Conservation (phyloP, 2,113 vertebrate genomes). For the Formicarius rufipectus region DNA sequence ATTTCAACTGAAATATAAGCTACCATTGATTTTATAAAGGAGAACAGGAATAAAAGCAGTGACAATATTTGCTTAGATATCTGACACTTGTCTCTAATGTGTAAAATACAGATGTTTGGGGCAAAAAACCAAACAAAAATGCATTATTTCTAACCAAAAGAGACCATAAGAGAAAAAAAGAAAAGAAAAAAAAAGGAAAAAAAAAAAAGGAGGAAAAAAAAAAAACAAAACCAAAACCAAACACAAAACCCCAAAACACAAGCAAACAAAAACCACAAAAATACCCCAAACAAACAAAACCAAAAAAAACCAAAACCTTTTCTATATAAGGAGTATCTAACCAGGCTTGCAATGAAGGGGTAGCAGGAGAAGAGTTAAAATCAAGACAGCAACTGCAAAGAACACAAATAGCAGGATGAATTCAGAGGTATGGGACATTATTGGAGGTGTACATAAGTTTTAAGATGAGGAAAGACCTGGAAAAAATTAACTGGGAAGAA, state of each 20-base stretch:
- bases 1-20: not conserved
- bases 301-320: no score
- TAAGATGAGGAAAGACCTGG: not conserved
- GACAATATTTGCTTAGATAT: not conserved
- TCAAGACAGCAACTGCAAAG: not conserved
- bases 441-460: not conserved
- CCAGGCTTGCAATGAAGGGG: not conserved
- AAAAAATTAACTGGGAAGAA: not conserved
- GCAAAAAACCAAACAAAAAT: not conserved
- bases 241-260: no score
- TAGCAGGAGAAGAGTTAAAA: not conserved
- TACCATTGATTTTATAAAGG: not conserved
- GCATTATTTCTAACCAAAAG: not conserved
- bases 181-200: no score
- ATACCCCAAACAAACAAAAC: no score
- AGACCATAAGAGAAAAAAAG: not conserved
- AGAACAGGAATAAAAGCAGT: not conserved
- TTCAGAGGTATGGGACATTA: not conserved
- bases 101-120: not conserved
- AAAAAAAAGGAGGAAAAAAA: no score
- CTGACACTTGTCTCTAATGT: not conserved
- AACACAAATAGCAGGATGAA: not conserved
- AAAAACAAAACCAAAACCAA: no score
- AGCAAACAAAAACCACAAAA: no score
- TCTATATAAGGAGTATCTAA: not conserved